Base-by-base conservation (phyloP, 2,797 vertebrate species). In the Clarias platycephalus region DNA sequence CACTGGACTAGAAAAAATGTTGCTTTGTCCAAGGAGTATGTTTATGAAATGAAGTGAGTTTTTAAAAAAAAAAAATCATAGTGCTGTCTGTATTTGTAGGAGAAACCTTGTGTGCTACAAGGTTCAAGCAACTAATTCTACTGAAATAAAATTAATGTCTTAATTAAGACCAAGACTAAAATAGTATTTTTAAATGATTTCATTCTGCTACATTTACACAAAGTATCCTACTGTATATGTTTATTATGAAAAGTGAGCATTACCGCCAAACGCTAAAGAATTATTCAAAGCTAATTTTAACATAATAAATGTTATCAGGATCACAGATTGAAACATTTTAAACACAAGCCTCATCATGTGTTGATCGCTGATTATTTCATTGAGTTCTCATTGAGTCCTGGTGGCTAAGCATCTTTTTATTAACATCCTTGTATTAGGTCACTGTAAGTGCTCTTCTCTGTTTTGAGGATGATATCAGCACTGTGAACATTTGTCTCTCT, bases 1-100 rank as follows among this genome's bases (percentile, higher is more conserved):
- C 74, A 58, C 18, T 58, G 74, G 74, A 58, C 4, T 58, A 77
- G 53, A 76, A 76, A 75, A 34, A 77, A 6, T 12, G 49, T 37
- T 34, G 53, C 55, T 57, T 34, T 1, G 6, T 34, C 55, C 15
- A 0, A 3, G 20, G 28, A 58, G 74, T 34, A 24, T 0, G 22
- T 58, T 37, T 77, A 37, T 12, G 34, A 58, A 58, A 58, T 13
- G 1, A 37, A 58, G 55, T 22, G 55, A 77, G 58, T 60, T 34
- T 49, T n/a, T 16, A 9, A 68, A 70, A 64, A 64, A 28, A 31
- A 28, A 53, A 55, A 74, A 1, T 1, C 4, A 20, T 5, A 76
- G 31, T 22, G 22, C 18, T 28, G 18, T 53, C 28, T 55, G 68
- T n/a, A 74, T 74, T 53, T 53, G 40, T 74, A 74, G 5, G 5